A percentile compares a stretch with the other conserved stretches of the same genome.
phyloP scores from a whole-genome alignment of 2,113 vertebrate species.

The Oncorhynchus gorbuscha region DNA sequence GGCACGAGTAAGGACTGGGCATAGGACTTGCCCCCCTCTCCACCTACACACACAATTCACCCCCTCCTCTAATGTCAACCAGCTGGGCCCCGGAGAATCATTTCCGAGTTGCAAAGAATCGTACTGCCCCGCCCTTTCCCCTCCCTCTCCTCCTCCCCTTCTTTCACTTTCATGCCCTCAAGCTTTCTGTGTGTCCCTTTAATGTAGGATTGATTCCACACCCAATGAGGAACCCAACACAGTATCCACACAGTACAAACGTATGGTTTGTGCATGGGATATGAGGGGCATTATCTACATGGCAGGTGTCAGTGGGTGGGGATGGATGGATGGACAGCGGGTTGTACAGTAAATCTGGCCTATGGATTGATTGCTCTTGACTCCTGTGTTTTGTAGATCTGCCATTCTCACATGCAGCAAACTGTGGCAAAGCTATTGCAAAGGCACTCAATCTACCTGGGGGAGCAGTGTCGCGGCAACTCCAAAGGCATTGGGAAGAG shows the following conservation, averaged over 20 bases:
- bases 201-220: background rate
- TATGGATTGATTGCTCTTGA: background rate
- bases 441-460: constrained; percentile 46
- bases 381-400: constrained; percentile 3
- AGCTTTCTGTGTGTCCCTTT: constrained; percentile 30
- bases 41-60: constrained; percentile 26
- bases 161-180: constrained; percentile 2
- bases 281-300: constrained; percentile 43
- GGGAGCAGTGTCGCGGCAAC: constrained; percentile 41
- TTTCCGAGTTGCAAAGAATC: constrained; percentile 22
- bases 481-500: constrained; percentile 29
- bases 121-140: background rate
- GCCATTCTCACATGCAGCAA: constrained; percentile 12
- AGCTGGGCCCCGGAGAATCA: constrained; percentile 46
- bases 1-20: background rate
- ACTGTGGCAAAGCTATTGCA: constrained; percentile 39
- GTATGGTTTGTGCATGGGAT: constrained; percentile 18
- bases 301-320: constrained; percentile 32
- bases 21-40: background rate
- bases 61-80: constrained; percentile 63
- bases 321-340: constrained; percentile 38
- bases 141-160: background rate
- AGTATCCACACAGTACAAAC: constrained; percentile 19
- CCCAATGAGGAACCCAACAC: background rate
- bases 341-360: constrained; percentile 40